Evolutionary conservation across 2,113 vertebrate genomes (phyloP).

Genomic region (Mionectes macconnelli): DNA sequence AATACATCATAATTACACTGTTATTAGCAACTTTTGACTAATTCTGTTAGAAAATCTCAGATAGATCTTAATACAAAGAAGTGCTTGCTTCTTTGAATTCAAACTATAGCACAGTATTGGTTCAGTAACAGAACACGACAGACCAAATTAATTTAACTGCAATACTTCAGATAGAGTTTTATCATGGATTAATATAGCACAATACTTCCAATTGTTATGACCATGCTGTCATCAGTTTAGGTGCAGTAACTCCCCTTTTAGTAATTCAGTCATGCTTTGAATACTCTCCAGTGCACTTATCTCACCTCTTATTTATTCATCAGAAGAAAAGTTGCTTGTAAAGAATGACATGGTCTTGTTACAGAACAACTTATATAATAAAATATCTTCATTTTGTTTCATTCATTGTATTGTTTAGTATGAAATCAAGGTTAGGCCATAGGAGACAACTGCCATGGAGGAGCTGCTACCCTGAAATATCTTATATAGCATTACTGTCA

Average conservation of each 20-base stretch:
- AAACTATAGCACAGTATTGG: not conserved
- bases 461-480: not conserved
- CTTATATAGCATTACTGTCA: accelerated
- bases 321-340: not conserved
- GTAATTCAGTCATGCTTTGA: not conserved
- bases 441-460: not conserved
- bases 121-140: not conserved
- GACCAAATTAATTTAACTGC: not conserved
- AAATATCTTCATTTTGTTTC: not conserved
- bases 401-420: not conserved
- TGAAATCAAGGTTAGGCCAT: not conserved
- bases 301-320: not conserved
- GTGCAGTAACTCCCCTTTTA: not conserved
- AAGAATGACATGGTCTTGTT: not conserved
- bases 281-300: not conserved
- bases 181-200: not conserved
- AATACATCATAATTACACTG: not conserved
- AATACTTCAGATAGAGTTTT: not conserved
- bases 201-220: not conserved
- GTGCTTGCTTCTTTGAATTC: not conserved
- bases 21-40: not conserved
- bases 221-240: not conserved
- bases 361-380: not conserved
- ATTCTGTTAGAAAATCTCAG: not conserved
- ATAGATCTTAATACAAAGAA: not conserved